Conservation (phyloP, 2,797 vertebrate genomes). For the Myoxocephalus aenaeus region DNA sequence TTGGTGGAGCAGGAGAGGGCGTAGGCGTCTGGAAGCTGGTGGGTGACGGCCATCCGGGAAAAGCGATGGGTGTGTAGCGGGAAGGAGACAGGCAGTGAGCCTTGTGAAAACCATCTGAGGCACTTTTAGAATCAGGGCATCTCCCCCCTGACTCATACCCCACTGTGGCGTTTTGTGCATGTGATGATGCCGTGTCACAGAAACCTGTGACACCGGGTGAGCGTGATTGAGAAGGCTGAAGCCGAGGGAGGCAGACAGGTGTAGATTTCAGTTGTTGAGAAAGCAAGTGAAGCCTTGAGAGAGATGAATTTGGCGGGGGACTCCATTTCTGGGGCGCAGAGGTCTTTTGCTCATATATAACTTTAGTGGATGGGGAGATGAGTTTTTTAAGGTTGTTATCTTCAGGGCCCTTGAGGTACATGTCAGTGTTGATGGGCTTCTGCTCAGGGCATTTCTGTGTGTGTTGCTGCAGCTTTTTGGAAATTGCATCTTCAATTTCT, state of each 20-base stretch:
- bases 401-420: constrained; percentile 4
- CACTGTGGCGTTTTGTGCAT: background rate
- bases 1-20: constrained; percentile 72
- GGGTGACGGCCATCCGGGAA: constrained; percentile 74
- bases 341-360: constrained; percentile 11
- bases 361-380: constrained; percentile 22
- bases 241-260: constrained; percentile 36
- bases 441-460: constrained; percentile 35
- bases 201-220: constrained; percentile 13
- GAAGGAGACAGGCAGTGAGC: constrained; percentile 66
- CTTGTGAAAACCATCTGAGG: constrained; percentile 33
- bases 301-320: constrained; percentile 60
- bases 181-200: constrained; percentile 18
- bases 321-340: constrained; percentile 35
- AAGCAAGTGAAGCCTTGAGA: constrained; percentile 55
- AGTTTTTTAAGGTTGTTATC: constrained; percentile 47
- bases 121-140: constrained; percentile 7
- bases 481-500: constrained; percentile 6
- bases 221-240: constrained; percentile 29
- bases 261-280: constrained; percentile 69
- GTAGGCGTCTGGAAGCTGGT: constrained; percentile 72
- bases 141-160: constrained; percentile 24
- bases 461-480: constrained; percentile 13
- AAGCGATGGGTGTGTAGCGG: constrained; percentile 59
- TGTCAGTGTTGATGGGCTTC: constrained; percentile 16